Evolutionary conservation across 1,140 invertebrate species (phyloP).

Genomic region (Nixonia krombeini): DNA sequence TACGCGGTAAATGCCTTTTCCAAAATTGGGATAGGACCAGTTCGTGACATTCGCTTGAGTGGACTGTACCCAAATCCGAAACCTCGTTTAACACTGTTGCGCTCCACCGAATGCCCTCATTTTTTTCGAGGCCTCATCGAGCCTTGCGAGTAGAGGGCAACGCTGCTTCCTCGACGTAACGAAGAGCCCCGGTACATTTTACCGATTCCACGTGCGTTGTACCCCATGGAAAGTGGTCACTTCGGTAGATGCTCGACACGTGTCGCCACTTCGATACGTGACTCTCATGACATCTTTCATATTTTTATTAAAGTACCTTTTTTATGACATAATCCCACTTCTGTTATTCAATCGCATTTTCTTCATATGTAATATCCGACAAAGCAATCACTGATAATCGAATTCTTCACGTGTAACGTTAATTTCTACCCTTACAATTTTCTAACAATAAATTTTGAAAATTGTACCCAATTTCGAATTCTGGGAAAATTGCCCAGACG

Average conservation of each 20-base stretch:
- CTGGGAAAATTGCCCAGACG: too few relatives aligned
- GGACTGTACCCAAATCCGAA: constrained; percentile 42
- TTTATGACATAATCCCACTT: not conserved
- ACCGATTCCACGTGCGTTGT: constrained; percentile 37
- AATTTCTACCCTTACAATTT: too few relatives aligned
- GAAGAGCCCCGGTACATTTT: too few relatives aligned
- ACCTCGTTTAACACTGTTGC: constrained; percentile 31
- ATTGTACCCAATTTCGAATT: too few relatives aligned
- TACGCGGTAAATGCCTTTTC: constrained; percentile 18
- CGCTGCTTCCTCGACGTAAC: constrained; percentile 55
- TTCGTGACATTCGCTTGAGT: constrained; percentile 26
- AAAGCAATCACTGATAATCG: too few relatives aligned
- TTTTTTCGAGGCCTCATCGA: constrained; percentile 49
- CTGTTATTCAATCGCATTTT: too few relatives aligned
- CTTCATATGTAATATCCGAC: too few relatives aligned
- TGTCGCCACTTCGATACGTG: constrained; percentile 30
- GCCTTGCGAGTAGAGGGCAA: constrained; percentile 42
- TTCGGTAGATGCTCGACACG: constrained; percentile 28
- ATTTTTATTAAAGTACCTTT: constrained; percentile 25
- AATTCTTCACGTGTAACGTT: too few relatives aligned
- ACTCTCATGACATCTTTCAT: constrained; percentile 19
- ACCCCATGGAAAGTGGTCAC: constrained; percentile 30
- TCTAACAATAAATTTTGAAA: too few relatives aligned
- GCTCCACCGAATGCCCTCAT: constrained; percentile 56
- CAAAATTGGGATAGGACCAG: constrained; percentile 40